These are phyloP conservation scores for Blennius ocellaris DNA, from an alignment of 2,113 vertebrate species.

Conservation along the genomic window DNA sequence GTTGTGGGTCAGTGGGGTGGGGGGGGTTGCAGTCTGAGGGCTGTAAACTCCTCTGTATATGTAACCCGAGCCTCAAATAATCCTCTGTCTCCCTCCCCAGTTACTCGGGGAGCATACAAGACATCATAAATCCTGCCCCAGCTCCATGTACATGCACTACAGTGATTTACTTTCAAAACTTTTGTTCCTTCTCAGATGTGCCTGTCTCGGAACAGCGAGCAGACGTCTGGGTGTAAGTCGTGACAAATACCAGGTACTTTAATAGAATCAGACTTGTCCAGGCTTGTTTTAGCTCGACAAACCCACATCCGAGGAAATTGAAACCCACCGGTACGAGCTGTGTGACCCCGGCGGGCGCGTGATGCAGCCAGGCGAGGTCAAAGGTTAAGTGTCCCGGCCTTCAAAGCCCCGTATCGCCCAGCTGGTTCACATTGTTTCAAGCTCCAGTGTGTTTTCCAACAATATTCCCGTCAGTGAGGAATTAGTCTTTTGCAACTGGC, in stretches of 20 bases:
- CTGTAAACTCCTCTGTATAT: constrained; percentile 59
- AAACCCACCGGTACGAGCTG: not conserved
- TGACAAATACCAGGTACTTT: constrained; percentile 49
- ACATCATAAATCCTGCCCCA: constrained; percentile 62
- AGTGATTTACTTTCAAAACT: constrained; percentile 33
- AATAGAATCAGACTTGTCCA: constrained; percentile 46
- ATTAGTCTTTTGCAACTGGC: constrained; percentile 53
- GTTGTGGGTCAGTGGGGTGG: too few species aligned
- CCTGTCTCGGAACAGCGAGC: constrained; percentile 41
- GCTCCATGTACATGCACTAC: constrained; percentile 43
- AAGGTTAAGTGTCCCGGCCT: constrained; percentile 59
- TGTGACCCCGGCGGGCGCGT: constrained; percentile 9
- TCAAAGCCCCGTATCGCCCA: constrained; percentile 52
- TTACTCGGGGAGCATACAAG: constrained; percentile 53
- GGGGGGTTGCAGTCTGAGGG: constrained; percentile 40
- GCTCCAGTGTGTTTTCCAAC: constrained; percentile 56
- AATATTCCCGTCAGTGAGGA: constrained; percentile 63
- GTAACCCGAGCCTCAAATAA: constrained; percentile 72
- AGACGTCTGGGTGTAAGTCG: constrained; percentile 44
- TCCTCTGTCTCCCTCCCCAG: constrained; percentile 42
- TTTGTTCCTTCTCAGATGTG: constrained; percentile 29
- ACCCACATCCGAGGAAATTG: constrained; percentile 28
- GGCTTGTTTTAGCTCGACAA: constrained; percentile 27
- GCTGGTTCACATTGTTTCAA: constrained; percentile 61
- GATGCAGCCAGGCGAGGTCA: constrained; percentile 45